Base-by-base conservation (phyloP, 2,113 vertebrate genomes). In the Xiphophorus couchianus region DNA sequence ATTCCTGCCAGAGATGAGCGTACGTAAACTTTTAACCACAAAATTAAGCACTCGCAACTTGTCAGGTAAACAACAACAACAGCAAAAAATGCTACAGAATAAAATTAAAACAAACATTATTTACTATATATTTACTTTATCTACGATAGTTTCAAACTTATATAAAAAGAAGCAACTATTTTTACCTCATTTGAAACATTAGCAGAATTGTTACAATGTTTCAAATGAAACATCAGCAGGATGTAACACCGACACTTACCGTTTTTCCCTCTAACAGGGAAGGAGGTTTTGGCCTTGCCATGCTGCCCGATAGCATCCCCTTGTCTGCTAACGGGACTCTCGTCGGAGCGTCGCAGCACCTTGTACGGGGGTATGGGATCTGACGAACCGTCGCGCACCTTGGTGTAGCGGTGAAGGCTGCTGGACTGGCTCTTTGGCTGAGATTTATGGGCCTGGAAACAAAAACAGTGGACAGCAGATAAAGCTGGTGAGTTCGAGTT, bases 331-430 rank as follows among this genome's bases (percentile, higher is more conserved):
- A 98, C 97, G 73, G 97, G 97, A 91, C 97, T 99, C 72, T 93
- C 93, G 83, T 99, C 96, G 51, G 98, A 98, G 82, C 97, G 95
- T 62, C 97, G 97, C 89, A 97, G 92, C 95, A 99, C 97, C 94
- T 99, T 99, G 89, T 95, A 97, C 71, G 97, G 97, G 79, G 98
- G 98, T 35, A 96, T 96, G 92, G 97, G 96, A 88, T 99, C 98
- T 65, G 96, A 92, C 28, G 96, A 91, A 73, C 87, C 86, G 84
- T 99, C 97, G 69, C 97, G 96, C 94, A 96, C 96, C 94, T 99
- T 99, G 91, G 98, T 97, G 91, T 98, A 96, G 86, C 97, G 97
- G 90, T 98, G 97, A 93, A 98, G 96, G 83, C 95, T 96, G 93
- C 94, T 92, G 85, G 96, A 95, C 90, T 99, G 97, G 96, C 96